These are phyloP conservation scores for Callimorpha dominula DNA, from an alignment of 2,888 invertebrate genomes.

Conservation along the genomic window DNA sequence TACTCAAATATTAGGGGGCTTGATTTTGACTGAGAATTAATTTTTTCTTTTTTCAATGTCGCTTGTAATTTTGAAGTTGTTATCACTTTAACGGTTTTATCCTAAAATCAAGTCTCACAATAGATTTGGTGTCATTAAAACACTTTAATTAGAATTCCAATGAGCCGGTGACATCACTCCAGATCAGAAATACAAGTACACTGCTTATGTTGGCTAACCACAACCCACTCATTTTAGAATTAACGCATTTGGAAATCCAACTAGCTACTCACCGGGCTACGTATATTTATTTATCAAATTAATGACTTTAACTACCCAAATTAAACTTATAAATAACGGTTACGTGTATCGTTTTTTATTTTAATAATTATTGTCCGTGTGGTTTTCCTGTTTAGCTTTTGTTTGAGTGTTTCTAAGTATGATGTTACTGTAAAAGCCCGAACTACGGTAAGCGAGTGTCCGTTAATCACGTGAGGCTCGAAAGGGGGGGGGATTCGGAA, in stretches of 20 bases:
- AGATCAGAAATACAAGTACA: not conserved
- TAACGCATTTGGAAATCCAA: not conserved
- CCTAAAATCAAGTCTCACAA: too few relatives aligned
- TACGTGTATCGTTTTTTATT: not conserved
- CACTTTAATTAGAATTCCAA: not conserved
- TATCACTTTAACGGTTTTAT: too few relatives aligned
- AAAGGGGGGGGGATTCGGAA: too few relatives aligned
- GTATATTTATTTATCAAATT: not conserved
- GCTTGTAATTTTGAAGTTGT: too few relatives aligned
- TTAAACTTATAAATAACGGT: not conserved
- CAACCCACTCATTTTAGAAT: not conserved
- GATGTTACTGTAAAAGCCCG: not conserved
- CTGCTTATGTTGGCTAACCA: not conserved
- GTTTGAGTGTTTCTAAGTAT: not conserved
- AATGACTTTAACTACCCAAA: not conserved
- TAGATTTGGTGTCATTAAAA: too few relatives aligned
- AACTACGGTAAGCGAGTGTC: too few relatives aligned
- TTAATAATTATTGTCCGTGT: not conserved
- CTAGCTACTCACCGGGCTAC: not conserved
- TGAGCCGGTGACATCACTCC: not conserved
- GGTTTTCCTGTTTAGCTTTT: not conserved
- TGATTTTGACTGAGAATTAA: too few relatives aligned
- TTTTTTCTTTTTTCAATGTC: too few relatives aligned
- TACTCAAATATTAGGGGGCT: too few relatives aligned
- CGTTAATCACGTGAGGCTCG: too few relatives aligned